Conservation (phyloP, 92 coral and sea anemone species). For the Paragorgia papillata region DNA sequence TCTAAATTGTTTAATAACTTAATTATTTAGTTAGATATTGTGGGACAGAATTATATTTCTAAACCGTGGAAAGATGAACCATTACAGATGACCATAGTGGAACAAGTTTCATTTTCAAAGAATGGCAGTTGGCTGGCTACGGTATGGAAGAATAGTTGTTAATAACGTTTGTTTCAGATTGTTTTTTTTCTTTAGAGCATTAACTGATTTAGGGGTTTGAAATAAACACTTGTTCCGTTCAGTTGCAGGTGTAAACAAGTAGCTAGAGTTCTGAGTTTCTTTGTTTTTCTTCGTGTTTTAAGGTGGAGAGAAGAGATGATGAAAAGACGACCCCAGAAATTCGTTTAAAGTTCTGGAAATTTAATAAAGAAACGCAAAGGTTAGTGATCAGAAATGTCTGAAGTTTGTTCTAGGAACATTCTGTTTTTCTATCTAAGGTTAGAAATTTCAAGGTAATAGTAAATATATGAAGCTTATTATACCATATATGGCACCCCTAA, state of each 20-base stretch:
- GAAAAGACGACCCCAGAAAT: conserved; percentile 68
- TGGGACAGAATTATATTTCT: conserved; percentile 74
- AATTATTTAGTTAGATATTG: conserved; percentile 76
- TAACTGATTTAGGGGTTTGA: too few relatives aligned
- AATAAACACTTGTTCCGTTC: too few relatives aligned
- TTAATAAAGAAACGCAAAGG: conserved; percentile 69
- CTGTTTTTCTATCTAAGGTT: too few relatives aligned
- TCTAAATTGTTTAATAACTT: too few relatives aligned
- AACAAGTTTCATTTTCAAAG: conserved; percentile 68
- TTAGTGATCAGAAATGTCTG: conserved; percentile 17
- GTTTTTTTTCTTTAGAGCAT: not conserved
- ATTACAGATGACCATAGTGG: conserved; percentile 65
- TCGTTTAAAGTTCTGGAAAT: conserved; percentile 89
- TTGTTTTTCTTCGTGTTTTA: too few relatives aligned
- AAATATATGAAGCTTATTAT: too few relatives aligned
- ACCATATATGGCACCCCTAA: too few relatives aligned
- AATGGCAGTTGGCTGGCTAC: conserved; percentile 95
- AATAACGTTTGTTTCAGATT: not conserved
- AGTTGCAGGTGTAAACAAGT: too few relatives aligned
- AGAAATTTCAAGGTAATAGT: too few relatives aligned
- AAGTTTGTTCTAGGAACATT: too few relatives aligned
- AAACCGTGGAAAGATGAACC: conserved; percentile 59
- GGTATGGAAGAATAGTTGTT: conserved; percentile 49
- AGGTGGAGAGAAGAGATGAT: conserved; percentile 94
- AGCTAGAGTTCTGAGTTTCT: too few relatives aligned